Base-by-base conservation (phyloP, 1,140 invertebrate species). In the Aphelinus certus region DNA sequence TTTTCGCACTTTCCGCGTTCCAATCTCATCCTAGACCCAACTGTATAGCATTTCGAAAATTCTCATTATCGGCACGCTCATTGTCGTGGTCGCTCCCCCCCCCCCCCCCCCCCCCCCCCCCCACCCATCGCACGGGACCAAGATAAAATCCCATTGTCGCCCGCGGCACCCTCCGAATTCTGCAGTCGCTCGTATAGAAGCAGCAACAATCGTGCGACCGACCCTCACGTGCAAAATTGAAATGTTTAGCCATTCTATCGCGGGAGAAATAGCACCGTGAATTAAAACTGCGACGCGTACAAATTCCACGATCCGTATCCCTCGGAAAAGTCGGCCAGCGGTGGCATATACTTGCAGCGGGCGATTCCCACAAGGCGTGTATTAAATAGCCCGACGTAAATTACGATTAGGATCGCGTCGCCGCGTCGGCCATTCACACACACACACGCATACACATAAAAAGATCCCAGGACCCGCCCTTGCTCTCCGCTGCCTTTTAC, bases 211-310 rank as follows among this genome's bases (percentile, higher is more conserved):
- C 61, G 70, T 49, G 58, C 60, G 61, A 56, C 71, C 49, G 49
- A 45, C 65, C 63, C 26, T 26, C 26, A 26, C 26, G 63, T 43
- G 47, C 49, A 63, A 53, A 69, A 75, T 75, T 65, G 61, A 75
- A 70, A 70, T 75, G 67, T 65, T 75, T 75, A 70, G 73, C 66
- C 45, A 55, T 75, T 75, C 56, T 58, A 9, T 47, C 68, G 9
- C 68, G 9, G 58, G 68, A 76, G 56, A 76, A 76, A 76, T 76
- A 64, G 62, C n/a, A 60, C 46, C n/a, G 66, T 48, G 66, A 68
- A 71, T 76, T 76, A 71, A 76, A 75, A 75, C 61, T 71, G 42
- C 51, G 47, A 65, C 66, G 55, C 46, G 67, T 51, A 75, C 68
- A 70, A 71, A 75, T 75, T 71, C 10, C 67, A 42, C 62, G 55